Evolutionary conservation across 92 coral and sea anemone species (phyloP).

Genomic region (Phenganax marumi): DNA sequence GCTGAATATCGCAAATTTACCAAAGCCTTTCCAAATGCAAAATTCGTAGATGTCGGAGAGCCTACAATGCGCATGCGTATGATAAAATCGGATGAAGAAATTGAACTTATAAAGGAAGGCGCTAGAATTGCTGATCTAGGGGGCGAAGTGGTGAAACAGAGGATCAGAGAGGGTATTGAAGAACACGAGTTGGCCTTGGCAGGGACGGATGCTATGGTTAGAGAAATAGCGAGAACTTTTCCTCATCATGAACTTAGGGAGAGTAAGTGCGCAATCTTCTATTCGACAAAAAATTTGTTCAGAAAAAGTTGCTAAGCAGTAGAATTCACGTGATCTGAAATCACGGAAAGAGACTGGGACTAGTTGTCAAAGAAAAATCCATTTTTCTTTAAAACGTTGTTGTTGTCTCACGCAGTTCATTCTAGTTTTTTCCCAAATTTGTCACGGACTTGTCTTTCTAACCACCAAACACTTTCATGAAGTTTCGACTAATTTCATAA

Average conservation of each 20-base stretch:
- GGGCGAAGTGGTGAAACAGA: constrained; percentile 68
- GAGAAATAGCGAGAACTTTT: constrained; percentile 73
- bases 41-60: constrained; percentile 66
- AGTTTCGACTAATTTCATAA: too few relatives aligned
- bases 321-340: too few relatives aligned
- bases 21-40: constrained; percentile 71
- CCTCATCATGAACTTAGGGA: constrained; percentile 80
- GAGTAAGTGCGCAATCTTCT: constrained; percentile 59
- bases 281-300: too few relatives aligned
- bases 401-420: too few relatives aligned
- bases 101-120: constrained; percentile 74
- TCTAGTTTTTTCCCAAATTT: neutral
- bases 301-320: too few relatives aligned
- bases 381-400: too few relatives aligned
- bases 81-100: constrained; percentile 83
- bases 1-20: constrained; percentile 64
- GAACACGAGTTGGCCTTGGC: constrained; percentile 90
- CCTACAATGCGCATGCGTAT: constrained; percentile 87
- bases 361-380: too few relatives aligned
- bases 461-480: neutral
- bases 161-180: constrained; percentile 65
- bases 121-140: constrained; percentile 87
- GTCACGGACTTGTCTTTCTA: neutral
- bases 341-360: too few relatives aligned
- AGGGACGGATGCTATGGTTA: constrained; percentile 76